These are phyloP conservation scores for Eretmocerus hayati DNA, from an alignment of 2,888 invertebrate genomes.

Conservation along the genomic window DNA sequence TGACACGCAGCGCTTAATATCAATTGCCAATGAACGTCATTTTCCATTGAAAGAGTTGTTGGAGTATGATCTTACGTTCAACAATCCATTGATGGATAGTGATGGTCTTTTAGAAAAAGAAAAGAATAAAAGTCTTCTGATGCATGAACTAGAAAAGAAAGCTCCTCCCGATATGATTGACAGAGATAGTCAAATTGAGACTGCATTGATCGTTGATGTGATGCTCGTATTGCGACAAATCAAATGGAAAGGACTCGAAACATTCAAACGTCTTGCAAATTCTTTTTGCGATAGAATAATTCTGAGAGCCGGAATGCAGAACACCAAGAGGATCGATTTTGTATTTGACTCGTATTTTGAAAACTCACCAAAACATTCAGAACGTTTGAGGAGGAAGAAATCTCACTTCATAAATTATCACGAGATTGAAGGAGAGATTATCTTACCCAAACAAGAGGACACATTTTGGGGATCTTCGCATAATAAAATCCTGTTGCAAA, in stretches of 20 bases:
- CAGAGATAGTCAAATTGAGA: neutral
- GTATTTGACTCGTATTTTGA: conserved; percentile 3
- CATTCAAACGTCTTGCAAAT: neutral
- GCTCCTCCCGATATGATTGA: no score
- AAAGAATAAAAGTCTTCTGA: neutral
- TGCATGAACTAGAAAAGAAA: conserved; percentile 2
- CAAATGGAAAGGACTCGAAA: neutral
- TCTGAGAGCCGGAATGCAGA: neutral
- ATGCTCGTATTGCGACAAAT: conserved; percentile 4
- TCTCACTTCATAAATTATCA: neutral
- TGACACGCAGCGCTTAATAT: neutral
- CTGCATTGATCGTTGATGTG: conserved; percentile 8
- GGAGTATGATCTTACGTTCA: neutral
- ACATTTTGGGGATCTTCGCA: conserved; percentile 1
- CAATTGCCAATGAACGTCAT: neutral
- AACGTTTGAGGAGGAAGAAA: neutral
- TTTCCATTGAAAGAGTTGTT: conserved; percentile 3
- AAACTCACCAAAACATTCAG: conserved; percentile 4
- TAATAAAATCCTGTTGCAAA: conserved; percentile 5
- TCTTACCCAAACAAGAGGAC: conserved; percentile 1
- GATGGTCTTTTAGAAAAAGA: conserved; percentile 5
- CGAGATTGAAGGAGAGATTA: neutral
- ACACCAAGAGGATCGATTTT: conserved; percentile 2
- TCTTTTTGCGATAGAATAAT: neutral
- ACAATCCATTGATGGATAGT: conserved; percentile 4